Conservation (phyloP, 2,888 invertebrate species). For the Ceriagrion tenellum region DNA sequence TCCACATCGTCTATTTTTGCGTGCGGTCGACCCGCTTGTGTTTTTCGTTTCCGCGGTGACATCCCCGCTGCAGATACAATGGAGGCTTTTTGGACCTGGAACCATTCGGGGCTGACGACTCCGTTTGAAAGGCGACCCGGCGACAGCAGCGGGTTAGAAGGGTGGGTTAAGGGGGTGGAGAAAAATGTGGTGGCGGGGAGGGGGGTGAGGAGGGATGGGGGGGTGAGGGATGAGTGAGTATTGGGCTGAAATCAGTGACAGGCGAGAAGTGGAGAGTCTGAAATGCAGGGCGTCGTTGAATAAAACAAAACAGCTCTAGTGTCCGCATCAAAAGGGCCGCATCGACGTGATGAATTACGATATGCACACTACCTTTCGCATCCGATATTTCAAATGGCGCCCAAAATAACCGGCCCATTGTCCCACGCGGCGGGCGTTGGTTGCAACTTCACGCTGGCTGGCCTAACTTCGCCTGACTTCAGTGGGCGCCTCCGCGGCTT, state of each 20-base stretch:
- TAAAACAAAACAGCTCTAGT: neutral
- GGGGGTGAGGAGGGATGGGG: neutral
- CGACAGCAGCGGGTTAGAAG: neutral
- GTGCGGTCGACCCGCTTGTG: neutral
- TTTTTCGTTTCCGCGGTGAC: neutral
- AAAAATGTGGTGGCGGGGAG: neutral
- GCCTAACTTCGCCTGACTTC: no score
- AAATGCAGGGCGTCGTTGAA: neutral
- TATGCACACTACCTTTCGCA: neutral
- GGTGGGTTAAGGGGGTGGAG: neutral
- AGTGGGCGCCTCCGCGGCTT: no score
- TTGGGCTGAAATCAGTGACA: neutral
- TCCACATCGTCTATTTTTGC: neutral
- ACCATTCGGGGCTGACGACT: neutral
- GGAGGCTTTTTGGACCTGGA: neutral
- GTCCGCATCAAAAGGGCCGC: constrained; percentile 32
- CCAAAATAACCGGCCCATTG: neutral
- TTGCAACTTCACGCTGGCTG: no score
- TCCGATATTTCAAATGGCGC: neutral
- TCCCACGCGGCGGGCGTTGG: neutral
- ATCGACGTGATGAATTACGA: constrained; percentile 42
- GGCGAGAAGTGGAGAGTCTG: neutral
- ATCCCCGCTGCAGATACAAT: neutral
- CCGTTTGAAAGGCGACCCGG: neutral
- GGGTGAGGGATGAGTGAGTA: no score